These are phyloP conservation scores for Volucella zonaria DNA, from an alignment of 2,888 invertebrate species.

Conservation along the genomic window DNA sequence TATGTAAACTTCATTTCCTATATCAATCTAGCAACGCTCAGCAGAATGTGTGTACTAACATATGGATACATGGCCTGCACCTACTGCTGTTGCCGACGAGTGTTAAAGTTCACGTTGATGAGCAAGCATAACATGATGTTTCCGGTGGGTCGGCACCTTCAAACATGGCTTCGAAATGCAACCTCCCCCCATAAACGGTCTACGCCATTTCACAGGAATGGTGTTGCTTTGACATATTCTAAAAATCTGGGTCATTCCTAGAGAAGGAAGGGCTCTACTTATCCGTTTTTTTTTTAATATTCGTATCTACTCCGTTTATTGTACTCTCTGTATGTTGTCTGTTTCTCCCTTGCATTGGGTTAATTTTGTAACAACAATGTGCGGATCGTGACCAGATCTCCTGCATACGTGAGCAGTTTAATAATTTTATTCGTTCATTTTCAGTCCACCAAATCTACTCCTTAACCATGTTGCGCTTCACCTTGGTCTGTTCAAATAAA, in stretches of 20 bases:
- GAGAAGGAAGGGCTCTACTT: conserved; percentile 20
- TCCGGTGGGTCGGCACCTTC: background rate
- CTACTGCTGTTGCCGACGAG: conserved; percentile 26
- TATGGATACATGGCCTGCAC: background rate
- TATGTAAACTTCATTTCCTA: conserved; percentile 71
- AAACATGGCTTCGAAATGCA: background rate
- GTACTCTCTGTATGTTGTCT: conserved; percentile 10
- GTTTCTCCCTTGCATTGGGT: conserved; percentile 59
- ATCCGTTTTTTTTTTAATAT: background rate
- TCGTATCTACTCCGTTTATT: background rate
- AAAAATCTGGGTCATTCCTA: conserved; percentile 47
- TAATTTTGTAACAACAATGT: conserved; percentile 75
- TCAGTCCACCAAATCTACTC: background rate
- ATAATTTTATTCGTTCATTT: conserved; percentile 49
- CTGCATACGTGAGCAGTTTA: conserved; percentile 68
- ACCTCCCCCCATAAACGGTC: background rate
- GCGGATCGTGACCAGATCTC: conserved; percentile 75
- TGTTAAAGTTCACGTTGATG: conserved; percentile 70
- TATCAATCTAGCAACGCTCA: conserved; percentile 69
- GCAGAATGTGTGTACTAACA: conserved; percentile 50
- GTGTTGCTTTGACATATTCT: conserved; percentile 47
- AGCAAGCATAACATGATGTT: conserved; percentile 66
- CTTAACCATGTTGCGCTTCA: background rate
- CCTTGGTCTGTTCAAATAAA: conserved; percentile 21
- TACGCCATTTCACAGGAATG: conserved; percentile 36